Conservation (phyloP, 2,797 vertebrate genomes). For the Gallinago stenura region DNA sequence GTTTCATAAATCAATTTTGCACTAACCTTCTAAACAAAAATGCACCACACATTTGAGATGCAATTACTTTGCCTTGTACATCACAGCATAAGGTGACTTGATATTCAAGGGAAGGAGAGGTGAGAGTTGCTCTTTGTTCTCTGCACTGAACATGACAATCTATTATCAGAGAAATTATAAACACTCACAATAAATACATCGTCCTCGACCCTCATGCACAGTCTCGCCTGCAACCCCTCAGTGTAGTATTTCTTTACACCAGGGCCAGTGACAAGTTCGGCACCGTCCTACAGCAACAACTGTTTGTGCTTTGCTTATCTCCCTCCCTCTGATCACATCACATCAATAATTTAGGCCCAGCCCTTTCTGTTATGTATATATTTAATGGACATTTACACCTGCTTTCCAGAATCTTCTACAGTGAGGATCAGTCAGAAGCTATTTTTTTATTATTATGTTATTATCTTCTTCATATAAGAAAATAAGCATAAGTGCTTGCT, state of each 20-base stretch:
- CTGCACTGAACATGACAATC: constrained; percentile 24
- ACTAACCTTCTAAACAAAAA: constrained; percentile 72
- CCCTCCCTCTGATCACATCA: background rate
- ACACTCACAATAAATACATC: constrained; percentile 6
- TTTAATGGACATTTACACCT: background rate
- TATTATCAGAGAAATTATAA: constrained; percentile 60
- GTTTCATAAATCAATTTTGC: constrained; percentile 75
- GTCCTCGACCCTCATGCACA: background rate
- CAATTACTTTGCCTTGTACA: constrained; percentile 67
- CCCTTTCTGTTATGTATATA: background rate
- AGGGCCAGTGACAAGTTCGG: background rate
- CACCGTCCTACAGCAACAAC: background rate
- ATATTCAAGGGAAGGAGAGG: constrained; percentile 36
- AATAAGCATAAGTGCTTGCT: background rate
- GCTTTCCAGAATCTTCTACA: constrained; percentile 3
- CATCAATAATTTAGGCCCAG: constrained; percentile 13
- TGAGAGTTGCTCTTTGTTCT: constrained; percentile 50
- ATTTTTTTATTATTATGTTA: background rate
- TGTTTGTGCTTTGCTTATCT: background rate
- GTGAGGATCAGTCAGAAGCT: background rate
- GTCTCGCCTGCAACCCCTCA: background rate
- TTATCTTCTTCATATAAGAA: background rate
- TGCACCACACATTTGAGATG: constrained; percentile 39
- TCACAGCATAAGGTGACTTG: constrained; percentile 46
- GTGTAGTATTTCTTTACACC: background rate